These are phyloP conservation scores for Drosophila putrida DNA, from an alignment of 2,888 invertebrate species.

Conservation along the genomic window DNA sequence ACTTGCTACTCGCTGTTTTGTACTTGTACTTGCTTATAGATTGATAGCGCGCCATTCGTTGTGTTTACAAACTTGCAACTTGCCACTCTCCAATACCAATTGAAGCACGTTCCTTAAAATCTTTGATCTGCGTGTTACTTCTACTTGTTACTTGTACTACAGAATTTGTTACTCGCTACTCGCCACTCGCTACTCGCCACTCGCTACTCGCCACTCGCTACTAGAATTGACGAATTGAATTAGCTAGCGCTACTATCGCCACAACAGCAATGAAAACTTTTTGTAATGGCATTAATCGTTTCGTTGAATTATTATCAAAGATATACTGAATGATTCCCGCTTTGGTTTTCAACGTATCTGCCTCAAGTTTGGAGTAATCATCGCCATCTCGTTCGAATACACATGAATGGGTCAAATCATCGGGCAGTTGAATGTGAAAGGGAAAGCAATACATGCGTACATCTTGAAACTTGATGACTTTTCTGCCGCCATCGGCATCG, in stretches of 20 bases:
- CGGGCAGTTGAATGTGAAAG: constrained; percentile 63
- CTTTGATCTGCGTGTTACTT: neutral
- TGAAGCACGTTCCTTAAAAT: no score
- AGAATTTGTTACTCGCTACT: neutral
- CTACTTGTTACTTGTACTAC: neutral
- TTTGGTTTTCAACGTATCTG: constrained; percentile 10
- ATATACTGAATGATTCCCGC: constrained; percentile 51
- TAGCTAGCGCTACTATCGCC: neutral
- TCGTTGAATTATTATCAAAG: constrained; percentile 24
- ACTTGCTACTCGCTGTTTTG: neutral
- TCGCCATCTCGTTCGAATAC: constrained; percentile 19
- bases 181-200: neutral
- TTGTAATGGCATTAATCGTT: neutral
- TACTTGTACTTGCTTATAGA: neutral
- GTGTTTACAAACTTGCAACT: neutral
- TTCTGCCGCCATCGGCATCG: constrained; percentile 5
- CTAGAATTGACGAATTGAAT: neutral
- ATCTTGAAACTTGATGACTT: constrained; percentile 19
- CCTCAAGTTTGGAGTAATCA: neutral
- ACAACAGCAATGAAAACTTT: neutral
- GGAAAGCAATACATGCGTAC: constrained; percentile 58
- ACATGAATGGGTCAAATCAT: constrained; percentile 61
- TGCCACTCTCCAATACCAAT: neutral
- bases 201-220: neutral
- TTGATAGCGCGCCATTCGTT: neutral